phyloP scores from a whole-genome alignment of 2,113 vertebrate species.

The Neopipo cinnamomea region DNA sequence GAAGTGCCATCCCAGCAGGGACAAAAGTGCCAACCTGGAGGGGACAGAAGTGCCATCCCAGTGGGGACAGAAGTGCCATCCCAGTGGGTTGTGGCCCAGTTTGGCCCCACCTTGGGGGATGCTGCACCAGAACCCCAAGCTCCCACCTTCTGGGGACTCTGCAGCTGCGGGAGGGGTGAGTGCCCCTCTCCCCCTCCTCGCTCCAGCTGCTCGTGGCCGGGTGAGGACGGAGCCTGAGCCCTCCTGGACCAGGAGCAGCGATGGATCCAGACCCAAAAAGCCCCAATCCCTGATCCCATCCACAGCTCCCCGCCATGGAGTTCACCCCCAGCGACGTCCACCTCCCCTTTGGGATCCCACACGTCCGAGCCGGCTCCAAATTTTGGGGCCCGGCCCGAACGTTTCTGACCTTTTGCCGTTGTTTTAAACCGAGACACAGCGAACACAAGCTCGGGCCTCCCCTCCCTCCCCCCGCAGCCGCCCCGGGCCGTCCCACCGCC shows the following conservation, averaged over 20 bases:
- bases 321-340: fast-evolving
- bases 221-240: neutral
- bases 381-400: neutral
- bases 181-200: neutral
- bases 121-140: too few relatives aligned
- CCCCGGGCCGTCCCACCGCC: fast-evolving
- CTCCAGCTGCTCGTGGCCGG: fast-evolving
- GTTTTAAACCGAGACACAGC: neutral
- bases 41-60: neutral
- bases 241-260: neutral
- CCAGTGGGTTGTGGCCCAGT: fast-evolving
- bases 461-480: fast-evolving
- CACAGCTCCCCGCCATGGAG: fast-evolving
- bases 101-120: neutral
- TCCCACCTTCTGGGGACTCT: fast-evolving
- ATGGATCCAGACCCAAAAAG: neutral
- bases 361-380: fast-evolving
- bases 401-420: neutral
- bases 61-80: neutral
- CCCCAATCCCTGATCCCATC: neutral
- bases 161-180: fast-evolving
- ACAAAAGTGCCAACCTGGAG: neutral
- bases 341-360: neutral
- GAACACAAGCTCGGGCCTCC: neutral
- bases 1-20: neutral